Evolutionary conservation across 2,113 vertebrate genomes (phyloP).

Genomic region (Erythrolamprus reginae): DNA sequence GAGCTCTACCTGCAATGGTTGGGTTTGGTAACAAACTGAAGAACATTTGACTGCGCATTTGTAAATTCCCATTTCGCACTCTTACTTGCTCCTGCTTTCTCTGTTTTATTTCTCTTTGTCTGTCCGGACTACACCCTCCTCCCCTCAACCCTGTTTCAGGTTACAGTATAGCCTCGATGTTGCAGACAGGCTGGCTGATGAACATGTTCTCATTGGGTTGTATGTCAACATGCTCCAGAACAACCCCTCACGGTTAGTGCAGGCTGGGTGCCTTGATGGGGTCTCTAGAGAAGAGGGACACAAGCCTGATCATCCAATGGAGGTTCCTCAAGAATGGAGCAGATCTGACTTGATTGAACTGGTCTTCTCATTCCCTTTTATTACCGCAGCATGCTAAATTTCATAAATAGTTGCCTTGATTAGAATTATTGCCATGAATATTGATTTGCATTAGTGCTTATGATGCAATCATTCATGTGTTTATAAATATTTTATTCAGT

Average conservation of each 20-base stretch:
- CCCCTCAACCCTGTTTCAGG: constrained; percentile 77
- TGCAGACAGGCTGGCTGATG: constrained; percentile 97
- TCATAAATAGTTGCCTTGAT: not conserved
- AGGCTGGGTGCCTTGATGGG: constrained; percentile 66
- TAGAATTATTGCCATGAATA: not conserved
- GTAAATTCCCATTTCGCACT: constrained; percentile 46
- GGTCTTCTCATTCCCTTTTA: constrained; percentile 18
- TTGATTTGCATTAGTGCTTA: not conserved
- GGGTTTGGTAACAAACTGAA: constrained; percentile 33
- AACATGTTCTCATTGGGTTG: constrained; percentile 95
- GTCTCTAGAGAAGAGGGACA: constrained; percentile 30
- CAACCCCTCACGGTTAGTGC: constrained; percentile 92
- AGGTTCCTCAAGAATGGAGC: constrained; percentile 11
- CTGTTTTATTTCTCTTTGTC: constrained; percentile 51
- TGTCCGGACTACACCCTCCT: constrained; percentile 48
- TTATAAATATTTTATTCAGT: not conserved
- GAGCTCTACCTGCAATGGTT: constrained; percentile 6
- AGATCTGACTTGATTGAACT: not conserved
- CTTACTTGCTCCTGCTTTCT: constrained; percentile 56
- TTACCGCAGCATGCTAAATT: constrained; percentile 9
- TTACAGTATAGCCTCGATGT: constrained; percentile 95
- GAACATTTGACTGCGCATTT: constrained; percentile 7
- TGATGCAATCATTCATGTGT: not conserved
- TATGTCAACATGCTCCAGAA: constrained; percentile 96
- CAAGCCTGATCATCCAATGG: constrained; percentile 16